A percentile compares a stretch with the other conserved stretches of the same genome.
These are phyloP conservation scores for Neodiprion pinetum DNA, from an alignment of 1,140 invertebrate species.

Conservation along the genomic window DNA sequence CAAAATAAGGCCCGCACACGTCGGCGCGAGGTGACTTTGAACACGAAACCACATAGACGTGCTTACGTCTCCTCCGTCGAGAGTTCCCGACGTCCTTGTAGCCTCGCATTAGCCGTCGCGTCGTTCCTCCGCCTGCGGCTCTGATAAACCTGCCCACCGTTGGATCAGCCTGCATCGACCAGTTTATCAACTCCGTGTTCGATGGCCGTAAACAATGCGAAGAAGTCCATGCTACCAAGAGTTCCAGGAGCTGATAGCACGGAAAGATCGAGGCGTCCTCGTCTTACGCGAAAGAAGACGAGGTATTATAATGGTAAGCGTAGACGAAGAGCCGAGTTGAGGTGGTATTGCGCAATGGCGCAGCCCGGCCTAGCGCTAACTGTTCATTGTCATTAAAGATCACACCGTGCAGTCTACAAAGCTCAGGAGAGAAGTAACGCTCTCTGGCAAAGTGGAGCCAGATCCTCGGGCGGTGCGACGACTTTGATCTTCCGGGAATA, in stretches of 20 bases:
- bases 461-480: background rate
- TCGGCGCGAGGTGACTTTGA: background rate
- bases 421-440: background rate
- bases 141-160: too few species aligned
- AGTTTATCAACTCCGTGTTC: too few species aligned
- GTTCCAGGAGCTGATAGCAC: background rate
- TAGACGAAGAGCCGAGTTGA: background rate
- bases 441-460: background rate
- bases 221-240: too few species aligned
- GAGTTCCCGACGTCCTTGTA: too few species aligned
- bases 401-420: background rate
- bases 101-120: too few species aligned
- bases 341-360: too few species aligned
- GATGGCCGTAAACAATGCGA: too few species aligned
- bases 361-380: too few species aligned
- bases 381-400: slow-evolving; percentile 1
- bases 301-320: background rate
- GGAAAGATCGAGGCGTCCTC: background rate
- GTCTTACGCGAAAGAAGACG: background rate
- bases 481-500: slow-evolving; percentile 2
- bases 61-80: too few species aligned
- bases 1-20: background rate
- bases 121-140: too few species aligned
- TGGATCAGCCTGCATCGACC: too few species aligned
- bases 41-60: too few species aligned